A percentile compares a stretch with the other conserved stretches of the same genome.
These are phyloP conservation scores for Anableps anableps DNA, from an alignment of 2,797 vertebrate genomes.

Conservation along the genomic window DNA sequence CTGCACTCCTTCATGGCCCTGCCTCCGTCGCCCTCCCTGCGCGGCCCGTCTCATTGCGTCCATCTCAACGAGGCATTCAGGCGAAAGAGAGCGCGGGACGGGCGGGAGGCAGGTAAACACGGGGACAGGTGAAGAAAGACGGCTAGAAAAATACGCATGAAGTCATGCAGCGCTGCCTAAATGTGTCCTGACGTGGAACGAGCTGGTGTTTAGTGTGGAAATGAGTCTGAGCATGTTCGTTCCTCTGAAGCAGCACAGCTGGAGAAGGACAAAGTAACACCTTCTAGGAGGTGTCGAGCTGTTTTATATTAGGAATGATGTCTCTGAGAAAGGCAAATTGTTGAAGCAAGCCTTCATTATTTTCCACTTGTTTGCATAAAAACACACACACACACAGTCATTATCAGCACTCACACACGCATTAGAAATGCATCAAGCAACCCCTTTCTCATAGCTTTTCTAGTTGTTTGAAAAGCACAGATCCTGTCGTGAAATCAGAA, in stretches of 20 bases:
- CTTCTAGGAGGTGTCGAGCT: conserved; percentile 11
- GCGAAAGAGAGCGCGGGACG: conserved; percentile 39
- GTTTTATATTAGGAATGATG: conserved; percentile 40
- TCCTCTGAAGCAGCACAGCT: conserved; percentile 45
- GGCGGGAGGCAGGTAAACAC: conserved; percentile 62
- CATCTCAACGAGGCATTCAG: conserved; percentile 69
- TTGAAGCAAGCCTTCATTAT: neutral
- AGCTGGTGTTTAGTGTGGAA: conserved; percentile 63
- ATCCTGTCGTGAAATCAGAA: neutral
- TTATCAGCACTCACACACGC: neutral
- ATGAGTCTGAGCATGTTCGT: conserved; percentile 53
- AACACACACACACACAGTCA: neutral
- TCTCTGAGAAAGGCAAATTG: conserved; percentile 35
- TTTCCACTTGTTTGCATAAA: neutral
- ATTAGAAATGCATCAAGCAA: neutral
- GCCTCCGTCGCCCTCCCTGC: conserved; percentile 65
- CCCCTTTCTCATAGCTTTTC: neutral
- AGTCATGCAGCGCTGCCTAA: conserved; percentile 44
- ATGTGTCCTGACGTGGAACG: conserved; percentile 62
- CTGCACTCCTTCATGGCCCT: conserved; percentile 58
- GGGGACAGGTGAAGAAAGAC: conserved; percentile 69
- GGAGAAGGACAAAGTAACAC: conserved; percentile 57
- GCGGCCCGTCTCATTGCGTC: conserved; percentile 78
- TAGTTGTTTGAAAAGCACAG: neutral
- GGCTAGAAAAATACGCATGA: conserved; percentile 57